Base-by-base conservation (phyloP, 64 coral and sea anemone genomes). In the Montipora cactus region DNA sequence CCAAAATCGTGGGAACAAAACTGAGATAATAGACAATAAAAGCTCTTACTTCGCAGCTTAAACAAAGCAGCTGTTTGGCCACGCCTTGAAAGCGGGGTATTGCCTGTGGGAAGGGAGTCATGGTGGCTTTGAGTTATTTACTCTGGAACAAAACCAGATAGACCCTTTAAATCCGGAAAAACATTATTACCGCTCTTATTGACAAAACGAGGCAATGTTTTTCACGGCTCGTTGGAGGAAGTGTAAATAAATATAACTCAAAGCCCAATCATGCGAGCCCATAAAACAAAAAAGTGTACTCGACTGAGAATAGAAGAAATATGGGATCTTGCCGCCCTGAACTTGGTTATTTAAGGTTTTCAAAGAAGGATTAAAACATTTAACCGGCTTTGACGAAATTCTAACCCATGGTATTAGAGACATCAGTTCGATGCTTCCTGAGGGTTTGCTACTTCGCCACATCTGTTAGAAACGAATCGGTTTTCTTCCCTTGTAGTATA, bases 171-270 rank as follows among this genome's bases (percentile, higher is more conserved):
- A 67, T 49, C 81, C 81, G 81, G 81, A 85, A 85, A 84, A 69
- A 62, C 80, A 70, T 49, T 85, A 85, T 19, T 71, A 23, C 37
- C 37, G 1, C 37, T 37, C 44, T 15, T 83, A 37, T 66, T 83
- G 80, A 83, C 57, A 16, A 9, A 66, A 83, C 18, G 59, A 67
- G 61, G 55, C 62, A 85, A 46, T 85, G 81, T 85, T 85, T 78
- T 49, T 19, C 37, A 78, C 76, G 49, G 47, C 5, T 71, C 68
- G 20, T 21, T 71, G 37, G 3, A 47, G 9, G 1, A 47, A 46
- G 74, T 10, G 37, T 44, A 47, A 74, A 76, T 46, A 15, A 46
- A 44, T 71, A n/a, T 7, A 23, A 4, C 21, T 21, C 51, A 59
- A 21, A 59, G 25, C 28, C 25, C 50, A 52, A 22, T 55, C 78